Evolutionary conservation across 2,113 vertebrate genomes (phyloP), one percentile per base, ranked within the genome.

Genomic region (Acinonyx jubatus): DNA sequence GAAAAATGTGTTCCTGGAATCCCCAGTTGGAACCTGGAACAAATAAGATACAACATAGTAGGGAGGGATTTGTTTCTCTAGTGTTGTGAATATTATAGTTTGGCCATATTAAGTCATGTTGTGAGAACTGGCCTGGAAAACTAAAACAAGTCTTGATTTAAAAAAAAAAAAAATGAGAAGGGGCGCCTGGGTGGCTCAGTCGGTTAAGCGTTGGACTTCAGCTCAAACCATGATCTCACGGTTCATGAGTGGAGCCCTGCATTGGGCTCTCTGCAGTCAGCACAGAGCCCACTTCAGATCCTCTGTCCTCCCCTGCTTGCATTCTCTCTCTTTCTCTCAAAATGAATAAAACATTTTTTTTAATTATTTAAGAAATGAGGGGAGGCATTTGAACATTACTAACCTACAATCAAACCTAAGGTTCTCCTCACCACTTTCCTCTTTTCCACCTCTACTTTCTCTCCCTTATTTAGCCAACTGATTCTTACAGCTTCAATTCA

Each of bases 1-100:
- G 69, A 76, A 95, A 89, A 76, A 66, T 89, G n/a, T 92, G 21
- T 96, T 88, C 27, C 29, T 91, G 18, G 68, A 85, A 88, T 73
- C 36, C 36, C 69, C 31, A 8, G 3, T 3, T 91, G 57, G 57
- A 83, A 68, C 3, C 36, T 76, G 23, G 15, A 91, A 78, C 57
- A 84, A 76, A 45, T 4, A 55, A 55, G 55, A 90, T 66, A 95
- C n/a, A 55, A 66, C 15, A 50, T 55, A 91, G 82, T 61, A 50
- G 79, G 50, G 55, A 88, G 14, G 7, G 21, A 23, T 88, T 48
- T 94, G 25, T 79, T 95, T 76, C 66, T 92, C 38, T 29, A 21
- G 45, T 84, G 31, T 33, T 89, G 5, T 4, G 5, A 65, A 38
- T 31, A 50, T 65, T 52, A n/a, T 18, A 83, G 52, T 69, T 84